Evolutionary conservation across 2,797 vertebrate genomes (phyloP), one percentile per base, ranked within the genome.

Genomic region (Mustela erminea): DNA sequence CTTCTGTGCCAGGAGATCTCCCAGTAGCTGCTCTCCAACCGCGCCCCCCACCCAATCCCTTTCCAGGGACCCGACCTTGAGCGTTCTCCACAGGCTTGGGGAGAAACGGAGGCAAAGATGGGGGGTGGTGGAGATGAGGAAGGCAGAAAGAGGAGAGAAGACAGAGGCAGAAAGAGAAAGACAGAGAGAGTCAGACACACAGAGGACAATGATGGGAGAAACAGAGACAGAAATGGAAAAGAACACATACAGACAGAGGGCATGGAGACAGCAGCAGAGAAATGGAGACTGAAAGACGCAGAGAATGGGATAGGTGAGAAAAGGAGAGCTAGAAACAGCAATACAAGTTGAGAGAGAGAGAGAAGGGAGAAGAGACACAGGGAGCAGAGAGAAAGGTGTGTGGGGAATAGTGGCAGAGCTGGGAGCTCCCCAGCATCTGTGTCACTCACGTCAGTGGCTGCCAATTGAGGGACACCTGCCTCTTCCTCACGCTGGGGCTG

Each of bases 371-470:
- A 32, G 54, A 95, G 56, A 85, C 9, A 21, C 70, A 68, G 66
- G n/a, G 72, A 23, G 58, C 21, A 74, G 62, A 56, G 41, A n/a
- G 17, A 58, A 52, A 85, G 35, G 12, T 41, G 75, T 21, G 25
- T 15, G 15, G 10, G 72, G 88, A n/a, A 29, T 8, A 56, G 78
- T 52, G 17, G 35, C 1, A 2, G 38, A 27, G 25, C 13, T 23
- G 35, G 82, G 27, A 52, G 49, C 41, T 70, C 64, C 49, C 0
- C 32, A 49, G 9, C 8, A 15, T 5, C 43, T 25, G 70, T 56
- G 0, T 5, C 95, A 97, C 98, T 98, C 92, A 98, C 98, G 97
- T 98, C 83, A 98, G 96, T 14, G 96, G 98, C 84, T 98, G 98
- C 98, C 98, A 98, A 93, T 95, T 97, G 64, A 98, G 97, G 77